Evolutionary conservation across 92 coral and sea anemone species (phyloP).

Genomic region (Porites lobata): DNA sequence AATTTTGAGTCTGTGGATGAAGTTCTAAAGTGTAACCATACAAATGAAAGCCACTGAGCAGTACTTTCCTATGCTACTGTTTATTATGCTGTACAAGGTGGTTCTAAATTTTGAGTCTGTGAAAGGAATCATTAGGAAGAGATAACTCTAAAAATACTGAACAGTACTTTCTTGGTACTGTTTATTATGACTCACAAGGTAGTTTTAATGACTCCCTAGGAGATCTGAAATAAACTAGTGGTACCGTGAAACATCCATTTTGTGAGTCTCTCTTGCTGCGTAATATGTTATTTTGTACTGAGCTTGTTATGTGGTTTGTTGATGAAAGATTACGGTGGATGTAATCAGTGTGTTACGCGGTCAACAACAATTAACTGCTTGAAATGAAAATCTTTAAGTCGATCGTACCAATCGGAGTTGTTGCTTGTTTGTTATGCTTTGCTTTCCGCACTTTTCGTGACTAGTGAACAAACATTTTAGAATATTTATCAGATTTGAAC

Average conservation of each 20-base stretch:
- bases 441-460: neutral
- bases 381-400: neutral
- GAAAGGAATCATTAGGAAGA: neutral
- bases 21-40: too few species aligned
- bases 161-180: neutral
- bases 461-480: neutral
- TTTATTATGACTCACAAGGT: neutral
- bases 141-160: neutral
- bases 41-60: too few species aligned
- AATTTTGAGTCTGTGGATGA: too few species aligned
- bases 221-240: neutral
- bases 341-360: too few species aligned
- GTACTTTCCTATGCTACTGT: too few species aligned
- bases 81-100: too few species aligned
- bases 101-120: neutral
- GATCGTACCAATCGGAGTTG: neutral
- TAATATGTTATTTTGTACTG: too few species aligned
- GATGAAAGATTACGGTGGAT: too few species aligned
- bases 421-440: neutral
- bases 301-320: too few species aligned
- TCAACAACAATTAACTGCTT: neutral
- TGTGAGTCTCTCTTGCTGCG: too few species aligned
- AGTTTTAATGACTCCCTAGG: neutral
- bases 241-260: too few species aligned
- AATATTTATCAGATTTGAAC: neutral